Conservation (phyloP, 2,113 vertebrate species). For the Eolophus roseicapilla region DNA sequence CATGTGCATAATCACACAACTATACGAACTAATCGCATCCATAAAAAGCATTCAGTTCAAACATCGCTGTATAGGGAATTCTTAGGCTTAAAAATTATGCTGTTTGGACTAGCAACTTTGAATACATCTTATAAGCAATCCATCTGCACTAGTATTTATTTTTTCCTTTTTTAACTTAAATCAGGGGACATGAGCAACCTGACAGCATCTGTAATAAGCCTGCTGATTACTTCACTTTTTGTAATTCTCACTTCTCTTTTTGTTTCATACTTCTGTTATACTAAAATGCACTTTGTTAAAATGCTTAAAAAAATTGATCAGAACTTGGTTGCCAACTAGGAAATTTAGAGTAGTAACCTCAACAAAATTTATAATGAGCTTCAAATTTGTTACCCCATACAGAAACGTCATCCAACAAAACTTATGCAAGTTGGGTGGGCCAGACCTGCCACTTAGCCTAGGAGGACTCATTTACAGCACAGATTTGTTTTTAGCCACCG, state of each 20-base stretch:
- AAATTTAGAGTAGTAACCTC: background rate
- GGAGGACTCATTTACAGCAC: background rate
- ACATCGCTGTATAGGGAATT: constrained; percentile 51
- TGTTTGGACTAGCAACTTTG: constrained; percentile 57
- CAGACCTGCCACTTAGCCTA: background rate
- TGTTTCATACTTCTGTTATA: background rate
- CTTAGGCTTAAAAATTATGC: constrained; percentile 38
- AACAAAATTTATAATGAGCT: background rate
- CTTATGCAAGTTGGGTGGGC: background rate
- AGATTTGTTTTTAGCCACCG: background rate
- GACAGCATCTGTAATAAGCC: background rate
- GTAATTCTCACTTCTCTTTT: background rate
- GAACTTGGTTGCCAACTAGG: background rate
- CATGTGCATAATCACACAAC: constrained; percentile 51
- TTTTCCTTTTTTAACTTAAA: background rate
- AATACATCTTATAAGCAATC: constrained; percentile 25
- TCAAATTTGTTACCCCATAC: background rate
- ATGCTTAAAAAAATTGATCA: background rate
- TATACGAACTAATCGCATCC: background rate
- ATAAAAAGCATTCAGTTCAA: constrained; percentile 51
- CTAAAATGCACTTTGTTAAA: background rate
- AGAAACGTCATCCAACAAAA: background rate
- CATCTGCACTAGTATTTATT: background rate
- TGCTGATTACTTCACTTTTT: background rate
- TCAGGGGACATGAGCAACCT: background rate